Conservation (phyloP, 92 coral and sea anemone genomes). For the Zoanthus solanderi region DNA sequence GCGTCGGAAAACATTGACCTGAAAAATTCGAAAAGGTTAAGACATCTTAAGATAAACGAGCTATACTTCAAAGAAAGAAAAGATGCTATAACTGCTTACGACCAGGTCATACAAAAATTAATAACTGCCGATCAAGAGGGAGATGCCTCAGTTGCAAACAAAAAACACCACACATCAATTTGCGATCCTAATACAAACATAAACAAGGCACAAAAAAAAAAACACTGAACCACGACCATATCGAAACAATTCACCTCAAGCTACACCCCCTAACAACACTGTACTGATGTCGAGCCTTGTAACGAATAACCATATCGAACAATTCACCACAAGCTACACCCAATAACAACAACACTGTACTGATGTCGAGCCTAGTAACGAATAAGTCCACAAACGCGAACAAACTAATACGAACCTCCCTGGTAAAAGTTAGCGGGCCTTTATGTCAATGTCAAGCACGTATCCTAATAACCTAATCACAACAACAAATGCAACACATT, state of each 20-base stretch:
- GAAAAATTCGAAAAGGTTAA: constrained; percentile 53
- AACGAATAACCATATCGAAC: neutral
- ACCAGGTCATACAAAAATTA: constrained; percentile 39
- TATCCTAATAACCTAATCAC: neutral
- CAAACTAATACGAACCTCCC: constrained; percentile 12
- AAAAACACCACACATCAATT: constrained; percentile 70
- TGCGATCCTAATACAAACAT: constrained; percentile 31
- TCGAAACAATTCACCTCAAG: neutral
- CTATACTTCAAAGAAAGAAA: constrained; percentile 40
- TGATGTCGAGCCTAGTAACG: neutral
- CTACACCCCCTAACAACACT: neutral
- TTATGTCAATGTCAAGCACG: constrained; percentile 7
- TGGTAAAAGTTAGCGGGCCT: constrained; percentile 10
- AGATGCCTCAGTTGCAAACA: constrained; percentile 59
- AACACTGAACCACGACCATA: neutral
- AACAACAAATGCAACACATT: neutral
- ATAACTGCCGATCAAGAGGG: constrained; percentile 59
- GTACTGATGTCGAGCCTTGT: neutral
- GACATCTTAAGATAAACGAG: constrained; percentile 41
- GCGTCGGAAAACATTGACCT: constrained; percentile 53
- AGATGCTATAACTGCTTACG: constrained; percentile 65
- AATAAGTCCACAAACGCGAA: neutral
- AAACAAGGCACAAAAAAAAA: neutral
- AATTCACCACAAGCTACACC: neutral
- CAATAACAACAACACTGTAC: neutral